These are phyloP conservation scores for Pangasianodon gigas DNA, from an alignment of 2,113 vertebrate genomes.

Conservation along the genomic window DNA sequence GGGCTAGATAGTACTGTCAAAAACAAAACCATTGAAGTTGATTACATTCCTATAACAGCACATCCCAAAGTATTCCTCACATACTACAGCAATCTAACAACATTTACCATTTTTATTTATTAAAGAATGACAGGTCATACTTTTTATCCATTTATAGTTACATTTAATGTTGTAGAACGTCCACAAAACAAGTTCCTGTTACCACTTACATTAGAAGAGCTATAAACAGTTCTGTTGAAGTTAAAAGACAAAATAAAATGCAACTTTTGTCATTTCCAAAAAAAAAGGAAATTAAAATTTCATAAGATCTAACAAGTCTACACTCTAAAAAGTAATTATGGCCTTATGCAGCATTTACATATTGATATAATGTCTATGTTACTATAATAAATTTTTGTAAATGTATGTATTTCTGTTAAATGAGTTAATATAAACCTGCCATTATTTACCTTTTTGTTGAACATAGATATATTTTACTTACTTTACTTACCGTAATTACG, in stretches of 20 bases:
- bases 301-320: neutral
- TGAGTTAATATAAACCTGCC: neutral
- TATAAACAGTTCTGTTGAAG: neutral
- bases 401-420: neutral
- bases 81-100: neutral
- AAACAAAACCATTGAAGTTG: neutral
- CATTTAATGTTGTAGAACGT: neutral
- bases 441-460: neutral
- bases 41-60: too few relatives aligned
- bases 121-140: neutral
- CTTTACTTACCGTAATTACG: too few relatives aligned
- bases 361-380: neutral
- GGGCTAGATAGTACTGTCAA: neutral
- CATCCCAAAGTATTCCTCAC: neutral
- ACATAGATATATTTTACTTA: neutral
- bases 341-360: neutral
- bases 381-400: neutral
- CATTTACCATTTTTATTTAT: neutral
- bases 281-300: neutral
- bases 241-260: neutral
- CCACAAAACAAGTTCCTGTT: neutral
- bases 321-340: neutral
- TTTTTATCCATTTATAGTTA: neutral
- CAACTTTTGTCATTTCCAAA: too few relatives aligned
- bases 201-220: neutral